Evolutionary conservation across 2,113 vertebrate genomes (phyloP), one percentile per base, ranked within the genome.

Genomic region (Serilophus lunatus): DNA sequence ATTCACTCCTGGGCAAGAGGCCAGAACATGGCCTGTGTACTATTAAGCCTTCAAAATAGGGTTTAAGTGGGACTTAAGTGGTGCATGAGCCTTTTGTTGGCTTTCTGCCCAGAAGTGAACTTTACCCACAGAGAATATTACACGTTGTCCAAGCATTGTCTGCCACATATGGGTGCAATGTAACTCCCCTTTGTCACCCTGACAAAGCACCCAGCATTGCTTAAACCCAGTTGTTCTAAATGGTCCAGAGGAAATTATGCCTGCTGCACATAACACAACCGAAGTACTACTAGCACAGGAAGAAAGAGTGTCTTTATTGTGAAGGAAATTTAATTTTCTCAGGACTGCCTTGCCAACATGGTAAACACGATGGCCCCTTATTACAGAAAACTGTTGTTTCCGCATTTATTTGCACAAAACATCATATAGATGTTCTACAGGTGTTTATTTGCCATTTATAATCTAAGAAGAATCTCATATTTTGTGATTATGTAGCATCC

Each of bases 51-150:
- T 42, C 90, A 88, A 96, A 95, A 95, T 45, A 96, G 79, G 87
- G 82, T 95, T 96, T 96, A 95, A 96, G 92, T 96, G 94, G 90
- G 92, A 96, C 95, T 96, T 93, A 93, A 95, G 94, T 92, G 87
- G 93, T 57, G 79, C 90, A 59, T 88, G 88, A 94, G 94, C 92
- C 94, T 97, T 79, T 81, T 81, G 68, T 92, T 96, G 94, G 95
- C 93, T 92, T 90, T 70, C 85, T 95, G 94, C 95, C 94, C 92
- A 97, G 90, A 88, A 92, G 54, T 86, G 87, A 97, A 95, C 95
- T 96, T 92, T 80, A 95, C 79, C 82, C 93, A 81, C 85, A 86
- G 93, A 91, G 83, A 94, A 88, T 77, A 77, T 74, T 81, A 47
- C 64, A 42, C 22, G 74, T 45, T 89, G 86, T 47, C 71, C 77